Evolutionary conservation across 2,113 vertebrate genomes (phyloP).

Genomic region (Capreolus pygargus): DNA sequence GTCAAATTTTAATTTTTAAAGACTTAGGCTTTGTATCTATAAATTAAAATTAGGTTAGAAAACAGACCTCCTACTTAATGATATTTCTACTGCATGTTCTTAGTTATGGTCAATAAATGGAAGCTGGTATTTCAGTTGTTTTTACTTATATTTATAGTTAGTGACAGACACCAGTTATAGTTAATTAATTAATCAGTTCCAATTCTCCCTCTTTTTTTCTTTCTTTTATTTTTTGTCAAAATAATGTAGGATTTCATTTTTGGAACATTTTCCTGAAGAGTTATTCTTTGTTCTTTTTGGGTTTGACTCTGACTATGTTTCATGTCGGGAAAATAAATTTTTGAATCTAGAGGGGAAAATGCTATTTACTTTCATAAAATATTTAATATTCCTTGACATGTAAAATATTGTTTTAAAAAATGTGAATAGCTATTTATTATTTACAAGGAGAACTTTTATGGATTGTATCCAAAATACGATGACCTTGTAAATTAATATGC

Average conservation of each 20-base stretch:
- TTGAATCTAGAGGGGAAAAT: not conserved
- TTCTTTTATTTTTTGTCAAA: not conserved
- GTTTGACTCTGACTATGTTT: not conserved
- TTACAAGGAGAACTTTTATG: conserved; percentile 4
- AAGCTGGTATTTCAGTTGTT: not conserved
- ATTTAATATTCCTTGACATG: not conserved
- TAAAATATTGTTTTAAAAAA: not conserved
- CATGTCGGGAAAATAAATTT: not conserved
- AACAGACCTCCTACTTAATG: not conserved
- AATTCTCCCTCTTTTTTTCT: not conserved
- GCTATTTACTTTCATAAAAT: not conserved
- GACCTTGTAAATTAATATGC: not conserved
- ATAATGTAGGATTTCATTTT: not conserved
- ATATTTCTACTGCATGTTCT: not conserved
- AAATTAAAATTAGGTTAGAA: not conserved
- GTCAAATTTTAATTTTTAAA: not conserved
- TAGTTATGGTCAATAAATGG: not conserved
- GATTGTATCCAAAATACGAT: not conserved
- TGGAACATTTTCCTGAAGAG: not conserved
- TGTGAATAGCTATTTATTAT: not conserved
- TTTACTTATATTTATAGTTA: not conserved
- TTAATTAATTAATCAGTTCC: not conserved
- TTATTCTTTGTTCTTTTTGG: not conserved
- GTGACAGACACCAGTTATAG: not conserved
- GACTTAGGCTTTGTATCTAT: not conserved